A percentile compares a stretch with the other conserved stretches of the same genome.
phyloP scores from a whole-genome alignment of 2,888 invertebrate genomes.

The Plebejus anna region DNA sequence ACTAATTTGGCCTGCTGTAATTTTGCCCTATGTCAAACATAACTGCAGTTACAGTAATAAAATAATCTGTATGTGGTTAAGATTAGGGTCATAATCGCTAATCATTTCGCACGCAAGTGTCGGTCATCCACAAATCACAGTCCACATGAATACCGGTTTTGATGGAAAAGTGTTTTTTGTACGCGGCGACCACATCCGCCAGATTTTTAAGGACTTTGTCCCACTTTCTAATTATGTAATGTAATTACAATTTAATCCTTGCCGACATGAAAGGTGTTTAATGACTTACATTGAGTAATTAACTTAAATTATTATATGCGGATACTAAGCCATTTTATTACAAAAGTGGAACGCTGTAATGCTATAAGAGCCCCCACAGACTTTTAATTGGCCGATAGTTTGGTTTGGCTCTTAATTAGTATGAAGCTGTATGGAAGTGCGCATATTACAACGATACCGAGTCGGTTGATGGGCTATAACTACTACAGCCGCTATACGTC shows the following conservation, averaged over 20 bases:
- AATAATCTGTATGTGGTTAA: conserved; percentile 16
- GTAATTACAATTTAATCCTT: not conserved
- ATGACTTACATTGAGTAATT: not conserved
- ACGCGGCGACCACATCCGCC: not conserved
- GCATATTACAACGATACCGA: too few relatives aligned
- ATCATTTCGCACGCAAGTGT: conserved; percentile 20
- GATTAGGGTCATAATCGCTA: conserved; percentile 10
- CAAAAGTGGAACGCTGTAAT: not conserved
- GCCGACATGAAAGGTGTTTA: not conserved
- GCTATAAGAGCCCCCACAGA: too few relatives aligned
- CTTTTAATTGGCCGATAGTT: too few relatives aligned
- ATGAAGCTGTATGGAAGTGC: too few relatives aligned
- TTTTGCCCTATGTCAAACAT: not conserved
- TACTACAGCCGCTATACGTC: too few relatives aligned
- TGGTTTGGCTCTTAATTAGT: too few relatives aligned
- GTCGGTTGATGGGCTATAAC: too few relatives aligned
- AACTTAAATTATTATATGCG: not conserved
- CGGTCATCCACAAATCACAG: not conserved
- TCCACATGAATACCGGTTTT: conserved; percentile 17
- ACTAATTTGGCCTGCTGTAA: not conserved
- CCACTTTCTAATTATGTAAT: not conserved
- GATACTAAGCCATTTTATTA: too few relatives aligned
- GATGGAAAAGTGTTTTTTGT: conserved; percentile 18
- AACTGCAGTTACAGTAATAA: not conserved
- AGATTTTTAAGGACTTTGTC: not conserved